These are phyloP conservation scores for Vipera latastei DNA, from an alignment of 2,797 vertebrate genomes.

Conservation along the genomic window DNA sequence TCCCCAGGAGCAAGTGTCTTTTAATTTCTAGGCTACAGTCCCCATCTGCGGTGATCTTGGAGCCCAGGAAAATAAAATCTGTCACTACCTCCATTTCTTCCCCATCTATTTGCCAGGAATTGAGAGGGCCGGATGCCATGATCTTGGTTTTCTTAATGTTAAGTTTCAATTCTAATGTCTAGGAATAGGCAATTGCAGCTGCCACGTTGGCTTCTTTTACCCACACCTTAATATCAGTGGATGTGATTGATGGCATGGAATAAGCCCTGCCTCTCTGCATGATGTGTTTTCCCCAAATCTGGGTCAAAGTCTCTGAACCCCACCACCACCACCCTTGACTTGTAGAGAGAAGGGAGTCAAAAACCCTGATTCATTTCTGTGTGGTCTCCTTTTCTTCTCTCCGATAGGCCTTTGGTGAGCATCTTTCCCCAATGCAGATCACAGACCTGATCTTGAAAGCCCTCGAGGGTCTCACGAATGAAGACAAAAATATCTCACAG, in stretches of 20 bases:
- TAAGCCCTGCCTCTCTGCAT: not conserved
- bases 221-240: not conserved
- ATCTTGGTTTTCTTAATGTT: too few species aligned
- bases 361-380: not conserved
- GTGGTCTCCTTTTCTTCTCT: not conserved
- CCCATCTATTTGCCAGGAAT: too few species aligned
- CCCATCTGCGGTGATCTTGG: too few species aligned
- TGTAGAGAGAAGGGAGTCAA: too few species aligned
- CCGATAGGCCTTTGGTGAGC: conserved; percentile 18
- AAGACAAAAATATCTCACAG: not conserved
- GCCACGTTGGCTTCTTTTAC: not conserved
- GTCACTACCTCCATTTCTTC: too few species aligned
- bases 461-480: not conserved
- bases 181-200: not conserved
- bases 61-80: too few species aligned
- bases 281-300: not conserved
- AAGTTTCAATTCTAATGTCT: not conserved
- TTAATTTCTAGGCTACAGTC: too few species aligned
- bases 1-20: too few species aligned
- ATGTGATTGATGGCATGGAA: not conserved
- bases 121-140: too few species aligned
- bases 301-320: not conserved
- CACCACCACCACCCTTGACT: not conserved
- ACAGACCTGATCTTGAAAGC: not conserved
- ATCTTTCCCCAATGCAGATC: not conserved